These are phyloP conservation scores for Chelon labrosus DNA, from an alignment of 2,797 vertebrate genomes.

Conservation along the genomic window DNA sequence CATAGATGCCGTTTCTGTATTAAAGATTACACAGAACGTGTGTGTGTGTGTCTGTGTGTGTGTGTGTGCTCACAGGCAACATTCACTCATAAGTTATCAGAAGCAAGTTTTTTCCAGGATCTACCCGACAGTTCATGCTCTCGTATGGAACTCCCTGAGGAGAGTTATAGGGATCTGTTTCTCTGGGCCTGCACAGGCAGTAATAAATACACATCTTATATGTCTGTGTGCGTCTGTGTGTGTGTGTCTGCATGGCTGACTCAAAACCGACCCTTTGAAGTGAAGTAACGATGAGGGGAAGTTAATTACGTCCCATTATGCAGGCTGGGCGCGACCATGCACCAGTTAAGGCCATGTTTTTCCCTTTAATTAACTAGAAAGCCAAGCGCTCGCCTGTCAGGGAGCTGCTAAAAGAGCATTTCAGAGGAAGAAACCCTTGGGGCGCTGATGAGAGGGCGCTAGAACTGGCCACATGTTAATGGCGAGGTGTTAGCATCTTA, in stretches of 20 bases:
- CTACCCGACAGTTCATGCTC: slow-evolving; percentile 50
- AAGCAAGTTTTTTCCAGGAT: slow-evolving; percentile 49
- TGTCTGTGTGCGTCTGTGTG: slow-evolving; percentile 36
- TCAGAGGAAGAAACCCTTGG: slow-evolving; percentile 80
- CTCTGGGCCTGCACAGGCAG: slow-evolving; percentile 61
- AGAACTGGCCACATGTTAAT: slow-evolving; percentile 85
- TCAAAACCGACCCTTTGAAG: slow-evolving; percentile 87
- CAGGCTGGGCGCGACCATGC: slow-evolving; percentile 91
- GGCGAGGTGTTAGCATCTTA: slow-evolving; percentile 82
- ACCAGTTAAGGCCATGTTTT: slow-evolving; percentile 93
- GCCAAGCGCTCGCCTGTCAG: slow-evolving; percentile 92
- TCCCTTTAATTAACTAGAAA: slow-evolving; percentile 98
- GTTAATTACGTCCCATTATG: slow-evolving; percentile 96
- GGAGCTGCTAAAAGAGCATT: slow-evolving; percentile 86
- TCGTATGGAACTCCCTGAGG: slow-evolving; percentile 67
- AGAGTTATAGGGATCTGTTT: slow-evolving; percentile 67
- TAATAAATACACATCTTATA: slow-evolving; percentile 69
- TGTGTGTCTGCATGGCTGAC: slow-evolving; percentile 71
- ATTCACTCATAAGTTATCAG: slow-evolving; percentile 48
- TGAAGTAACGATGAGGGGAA: slow-evolving; percentile 97
- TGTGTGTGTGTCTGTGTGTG: not conserved
- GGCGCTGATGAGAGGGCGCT: slow-evolving; percentile 82
- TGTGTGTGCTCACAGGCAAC: slow-evolving; percentile 33
- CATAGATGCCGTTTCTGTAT: slow-evolving; percentile 1
- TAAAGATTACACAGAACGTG: not conserved